Percentiles rank a stretch among this genome's conserved stretches.
These are phyloP conservation scores for Coenobita brevimanus DNA, from an alignment of 1,140 invertebrate genomes.

Conservation along the genomic window DNA sequence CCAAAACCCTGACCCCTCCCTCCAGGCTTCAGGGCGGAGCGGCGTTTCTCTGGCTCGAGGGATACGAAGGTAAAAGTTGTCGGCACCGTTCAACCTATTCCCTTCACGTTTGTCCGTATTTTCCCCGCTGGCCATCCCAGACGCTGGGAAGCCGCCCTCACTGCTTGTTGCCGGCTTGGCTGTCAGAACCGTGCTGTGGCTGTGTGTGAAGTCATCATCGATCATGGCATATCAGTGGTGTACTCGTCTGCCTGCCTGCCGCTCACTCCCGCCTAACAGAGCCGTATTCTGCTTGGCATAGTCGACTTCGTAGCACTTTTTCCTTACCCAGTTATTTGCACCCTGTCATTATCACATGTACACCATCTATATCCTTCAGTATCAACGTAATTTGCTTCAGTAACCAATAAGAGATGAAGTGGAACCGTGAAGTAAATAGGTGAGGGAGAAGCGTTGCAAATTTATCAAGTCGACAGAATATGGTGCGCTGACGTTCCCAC, in stretches of 20 bases:
- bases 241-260: background rate
- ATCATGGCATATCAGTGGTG: constrained; percentile 19
- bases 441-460: too few relatives aligned
- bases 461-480: too few relatives aligned
- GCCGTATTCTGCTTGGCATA: constrained; percentile 7
- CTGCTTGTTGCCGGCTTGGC: background rate
- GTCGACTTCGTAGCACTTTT: too few relatives aligned
- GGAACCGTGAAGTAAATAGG: too few relatives aligned
- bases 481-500: too few relatives aligned
- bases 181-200: background rate
- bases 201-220: constrained; percentile 16
- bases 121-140: background rate
- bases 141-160: background rate
- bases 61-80: constrained; percentile 48
- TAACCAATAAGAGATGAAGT: too few relatives aligned
- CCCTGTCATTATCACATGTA: too few relatives aligned
- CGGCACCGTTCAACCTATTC: background rate
- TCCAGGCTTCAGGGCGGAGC: background rate
- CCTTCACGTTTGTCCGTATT: background rate
- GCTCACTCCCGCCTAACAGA: background rate
- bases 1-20: background rate
- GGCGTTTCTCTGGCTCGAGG: constrained; percentile 8
- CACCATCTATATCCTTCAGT: too few relatives aligned
- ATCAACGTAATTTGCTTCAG: too few relatives aligned
- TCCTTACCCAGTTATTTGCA: too few relatives aligned